A percentile compares a stretch with the other conserved stretches of the same genome.
These are phyloP conservation scores for Adelosebastes latens DNA, from an alignment of 2,797 vertebrate species.

Conservation along the genomic window DNA sequence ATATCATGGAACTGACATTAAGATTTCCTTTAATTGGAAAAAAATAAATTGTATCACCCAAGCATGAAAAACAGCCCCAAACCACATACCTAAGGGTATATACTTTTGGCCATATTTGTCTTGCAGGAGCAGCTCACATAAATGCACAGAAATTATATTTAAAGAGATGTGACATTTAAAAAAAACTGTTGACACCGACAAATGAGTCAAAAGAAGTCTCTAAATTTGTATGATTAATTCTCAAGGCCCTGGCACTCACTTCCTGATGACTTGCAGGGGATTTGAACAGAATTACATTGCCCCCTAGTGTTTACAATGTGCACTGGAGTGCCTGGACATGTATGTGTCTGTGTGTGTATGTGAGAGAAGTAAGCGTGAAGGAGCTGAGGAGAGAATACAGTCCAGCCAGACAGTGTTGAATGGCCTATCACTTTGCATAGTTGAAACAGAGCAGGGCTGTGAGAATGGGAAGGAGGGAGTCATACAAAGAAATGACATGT, in stretches of 20 bases:
- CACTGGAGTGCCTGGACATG: neutral
- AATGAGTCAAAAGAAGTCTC: constrained; percentile 54
- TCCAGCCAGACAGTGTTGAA: neutral
- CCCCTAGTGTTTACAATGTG: constrained; percentile 71
- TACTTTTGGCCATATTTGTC: neutral
- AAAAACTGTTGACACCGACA: constrained; percentile 49
- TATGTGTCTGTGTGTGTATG: neutral
- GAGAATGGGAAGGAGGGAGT: neutral
- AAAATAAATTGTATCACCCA: neutral
- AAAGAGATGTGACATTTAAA: constrained; percentile 56
- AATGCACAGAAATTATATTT: constrained; percentile 8
- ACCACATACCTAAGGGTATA: neutral
- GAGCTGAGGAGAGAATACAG: neutral
- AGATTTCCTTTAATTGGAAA: neutral
- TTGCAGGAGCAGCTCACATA: neutral
- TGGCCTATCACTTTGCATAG: constrained; percentile 16
- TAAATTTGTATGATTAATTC: constrained; percentile 51
- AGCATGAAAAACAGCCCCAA: neutral
- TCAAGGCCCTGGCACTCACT: constrained; percentile 16
- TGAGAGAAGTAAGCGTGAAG: neutral
- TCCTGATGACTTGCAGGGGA: neutral
- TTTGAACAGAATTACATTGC: constrained; percentile 71
- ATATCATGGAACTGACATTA: neutral
- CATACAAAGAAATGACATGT: neutral
- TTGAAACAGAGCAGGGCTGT: constrained; percentile 15